phyloP scores from a whole-genome alignment of 1,140 invertebrate species.

The Tetranychus cinnabarinus region DNA sequence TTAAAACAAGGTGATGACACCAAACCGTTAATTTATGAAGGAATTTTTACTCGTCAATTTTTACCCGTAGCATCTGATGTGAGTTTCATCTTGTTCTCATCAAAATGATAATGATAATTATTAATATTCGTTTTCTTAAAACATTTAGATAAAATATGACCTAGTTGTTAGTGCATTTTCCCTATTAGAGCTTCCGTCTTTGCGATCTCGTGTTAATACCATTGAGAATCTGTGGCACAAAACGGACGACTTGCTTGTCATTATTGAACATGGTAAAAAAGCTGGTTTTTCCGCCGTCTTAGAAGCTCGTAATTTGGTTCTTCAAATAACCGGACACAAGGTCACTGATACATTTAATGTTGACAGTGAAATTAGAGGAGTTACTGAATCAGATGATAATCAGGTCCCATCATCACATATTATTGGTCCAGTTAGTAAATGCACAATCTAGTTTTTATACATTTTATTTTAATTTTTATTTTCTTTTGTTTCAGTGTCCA shows the following conservation, averaged over 20 bases:
- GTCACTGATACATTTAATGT: conserved; percentile 23
- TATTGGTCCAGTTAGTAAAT: conserved; percentile 41
- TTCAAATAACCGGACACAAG: conserved; percentile 28
- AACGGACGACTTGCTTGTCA: conserved; percentile 49
- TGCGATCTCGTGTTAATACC: conserved; percentile 36
- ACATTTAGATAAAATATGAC: conserved; percentile 40
- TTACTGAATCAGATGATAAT: background rate
- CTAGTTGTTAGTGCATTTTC: conserved; percentile 55
- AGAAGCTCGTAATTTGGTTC: conserved; percentile 23
- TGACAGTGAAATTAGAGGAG: conserved; percentile 2
- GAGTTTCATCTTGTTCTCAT: conserved; percentile 14
- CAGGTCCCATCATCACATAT: conserved; percentile 25
- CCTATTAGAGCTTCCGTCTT: conserved; percentile 47
- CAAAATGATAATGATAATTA: background rate
- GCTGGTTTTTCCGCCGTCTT: conserved; percentile 36
- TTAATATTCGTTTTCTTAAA: conserved; percentile 9
- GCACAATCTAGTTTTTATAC: background rate
- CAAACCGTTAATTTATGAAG: conserved; percentile 21
- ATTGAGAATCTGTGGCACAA: conserved; percentile 61
- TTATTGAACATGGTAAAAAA: conserved; percentile 58
- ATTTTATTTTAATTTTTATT: conserved; percentile 5
- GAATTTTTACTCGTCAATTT: conserved; percentile 51
- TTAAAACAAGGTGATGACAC: conserved; percentile 32
- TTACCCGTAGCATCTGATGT: conserved; percentile 38
- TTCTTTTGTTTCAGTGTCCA: conserved; percentile 35